Base-by-base conservation (phyloP, 2,888 invertebrate genomes). In the Callosobruchus maculatus region DNA sequence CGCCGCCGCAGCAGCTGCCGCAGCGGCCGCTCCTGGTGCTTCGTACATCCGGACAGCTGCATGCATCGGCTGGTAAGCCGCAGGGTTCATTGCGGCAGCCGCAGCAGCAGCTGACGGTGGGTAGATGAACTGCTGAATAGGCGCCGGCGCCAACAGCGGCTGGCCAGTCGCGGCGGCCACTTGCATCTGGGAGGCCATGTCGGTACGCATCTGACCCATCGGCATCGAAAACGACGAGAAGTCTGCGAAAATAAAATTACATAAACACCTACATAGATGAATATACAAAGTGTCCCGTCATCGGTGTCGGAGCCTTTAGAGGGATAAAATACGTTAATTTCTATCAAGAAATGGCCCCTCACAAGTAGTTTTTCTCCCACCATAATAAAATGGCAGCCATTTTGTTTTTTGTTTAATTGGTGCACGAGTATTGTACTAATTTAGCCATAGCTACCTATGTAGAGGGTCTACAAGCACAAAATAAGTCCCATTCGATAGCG, bases 101-200 rank as follows among this genome's bases (percentile, higher is more conserved):
- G 68, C 68, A 21, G 22, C 68, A 18, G 68, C 68, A 21, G 68
- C 68, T 22, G 83, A 82, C 18, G 86, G 85, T 72, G 84, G 85
- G 72, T 86, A 86, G 49, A 86, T 84, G 77, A 86, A 86, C 71
- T 90, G 93, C 84, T 92, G 93, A 84, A 95, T 89, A 18, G 95
- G 94, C 21, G 93, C 94, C 22, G 95, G 93, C 68, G 96, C 94
- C 81, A 96, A 87, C 75, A 97, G 88, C 3, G 96, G 96, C 86
- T 95, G 96, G 0, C 96, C 96, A 67, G 95, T 95, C 76, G 92
- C 92, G 21, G 91, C 93, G 22, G 93, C 93, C 77, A 95, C 94
- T 84, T 95, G 95, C 90, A 96, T 94, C 83, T 94, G 93, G 21
- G 92, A 91, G 72, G 92, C 89, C 84, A 91, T 88, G 80, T 91